These are phyloP conservation scores for Ciconia nigra DNA, from an alignment of 2,797 vertebrate species.

Conservation along the genomic window DNA sequence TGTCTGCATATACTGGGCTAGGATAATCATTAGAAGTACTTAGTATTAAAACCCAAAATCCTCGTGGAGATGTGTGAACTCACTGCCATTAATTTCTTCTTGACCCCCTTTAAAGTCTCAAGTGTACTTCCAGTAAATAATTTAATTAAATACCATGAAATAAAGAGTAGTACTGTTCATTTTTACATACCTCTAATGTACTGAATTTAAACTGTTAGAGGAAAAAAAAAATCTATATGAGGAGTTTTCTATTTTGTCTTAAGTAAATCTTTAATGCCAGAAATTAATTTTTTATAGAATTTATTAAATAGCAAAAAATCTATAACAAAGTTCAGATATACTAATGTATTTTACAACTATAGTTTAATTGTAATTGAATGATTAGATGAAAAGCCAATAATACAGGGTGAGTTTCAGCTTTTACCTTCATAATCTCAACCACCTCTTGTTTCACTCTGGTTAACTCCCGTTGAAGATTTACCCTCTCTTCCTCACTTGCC, in stretches of 20 bases:
- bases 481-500: constrained; percentile 87
- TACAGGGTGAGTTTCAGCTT: not conserved
- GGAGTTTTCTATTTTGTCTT: not conserved
- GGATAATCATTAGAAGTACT: not conserved
- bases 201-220: not conserved
- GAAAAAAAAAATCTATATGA: not conserved
- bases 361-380: not conserved
- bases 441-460: constrained; percentile 91
- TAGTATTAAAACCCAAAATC: not conserved
- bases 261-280: not conserved
- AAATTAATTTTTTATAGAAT: not conserved
- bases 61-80: not conserved
- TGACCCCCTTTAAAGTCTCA: not conserved
- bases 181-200: not conserved
- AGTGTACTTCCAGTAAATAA: not conserved
- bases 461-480: constrained; percentile 88
- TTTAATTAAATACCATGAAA: not conserved
- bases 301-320: not conserved
- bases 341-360: not conserved
- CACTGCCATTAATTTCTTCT: not conserved
- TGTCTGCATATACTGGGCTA: not conserved
- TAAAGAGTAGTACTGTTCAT: not conserved
- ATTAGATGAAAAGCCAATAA: not conserved
- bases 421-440: constrained; percentile 91
- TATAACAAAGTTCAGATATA: not conserved